Percentiles rank a stretch among this genome's conserved stretches.
Evolutionary conservation across 2,888 invertebrate genomes (phyloP).

Genomic region (Aromia moschata): DNA sequence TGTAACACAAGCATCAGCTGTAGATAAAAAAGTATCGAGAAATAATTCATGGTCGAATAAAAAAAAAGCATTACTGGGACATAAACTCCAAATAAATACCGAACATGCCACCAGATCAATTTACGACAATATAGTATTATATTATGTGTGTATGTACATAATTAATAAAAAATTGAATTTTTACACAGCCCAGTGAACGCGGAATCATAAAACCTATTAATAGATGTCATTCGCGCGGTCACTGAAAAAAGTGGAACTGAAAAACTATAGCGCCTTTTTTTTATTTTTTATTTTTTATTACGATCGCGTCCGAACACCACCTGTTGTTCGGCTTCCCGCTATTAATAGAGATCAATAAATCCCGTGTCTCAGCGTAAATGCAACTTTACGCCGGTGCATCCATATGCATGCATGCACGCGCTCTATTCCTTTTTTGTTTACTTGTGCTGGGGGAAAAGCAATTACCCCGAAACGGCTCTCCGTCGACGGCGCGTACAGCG

Average conservation of each 20-base stretch:
- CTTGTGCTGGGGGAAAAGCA: background rate
- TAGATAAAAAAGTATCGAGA: no score
- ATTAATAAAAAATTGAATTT: slow-evolving; percentile 56
- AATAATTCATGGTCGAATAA: background rate
- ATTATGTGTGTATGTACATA: slow-evolving; percentile 48
- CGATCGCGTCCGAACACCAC: slow-evolving; percentile 50
- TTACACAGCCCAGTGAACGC: slow-evolving; percentile 55
- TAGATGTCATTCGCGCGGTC: slow-evolving; percentile 48
- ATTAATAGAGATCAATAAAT: slow-evolving; percentile 58
- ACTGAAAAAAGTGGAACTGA: slow-evolving; percentile 54
- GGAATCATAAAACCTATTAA: slow-evolving; percentile 54
- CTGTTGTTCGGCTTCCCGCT: slow-evolving; percentile 55
- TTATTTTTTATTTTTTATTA: slow-evolving; percentile 53
- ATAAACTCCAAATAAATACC: slow-evolving; percentile 8
- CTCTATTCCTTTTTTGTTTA: background rate
- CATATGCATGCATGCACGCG: background rate
- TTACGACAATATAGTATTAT: slow-evolving; percentile 37
- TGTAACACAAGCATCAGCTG: no score
- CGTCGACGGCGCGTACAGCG: no score
- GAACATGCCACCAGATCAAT: background rate
- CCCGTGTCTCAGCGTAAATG: slow-evolving; percentile 40
- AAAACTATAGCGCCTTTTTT: slow-evolving; percentile 52
- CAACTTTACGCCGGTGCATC: slow-evolving; percentile 28
- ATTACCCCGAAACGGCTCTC: no score
- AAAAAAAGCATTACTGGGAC: background rate